A percentile compares a stretch with the other conserved stretches of the same genome.
phyloP scores from a whole-genome alignment of 2,888 invertebrate genomes.

The Ichneumoninae sp. region DNA sequence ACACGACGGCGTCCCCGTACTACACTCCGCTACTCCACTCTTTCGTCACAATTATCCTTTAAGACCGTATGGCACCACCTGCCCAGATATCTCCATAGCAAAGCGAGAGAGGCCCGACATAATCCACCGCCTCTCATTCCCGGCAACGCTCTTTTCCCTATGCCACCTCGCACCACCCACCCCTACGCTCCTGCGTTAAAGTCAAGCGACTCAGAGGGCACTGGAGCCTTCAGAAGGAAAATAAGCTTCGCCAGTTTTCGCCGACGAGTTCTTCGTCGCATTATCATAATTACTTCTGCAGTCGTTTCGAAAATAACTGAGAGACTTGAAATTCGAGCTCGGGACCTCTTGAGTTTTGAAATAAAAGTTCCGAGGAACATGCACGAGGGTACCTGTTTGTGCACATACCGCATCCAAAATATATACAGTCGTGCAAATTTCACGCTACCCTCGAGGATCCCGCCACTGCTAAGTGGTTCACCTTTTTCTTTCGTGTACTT shows the following conservation, averaged over 20 bases:
- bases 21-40: constrained; percentile 6
- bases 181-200: constrained; percentile 28
- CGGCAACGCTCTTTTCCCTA: background rate
- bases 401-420: constrained; percentile 10
- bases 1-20: constrained; percentile 39
- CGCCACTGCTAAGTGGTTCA: constrained; percentile 19
- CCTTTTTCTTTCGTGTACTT: background rate
- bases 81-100: constrained; percentile 39
- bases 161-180: background rate
- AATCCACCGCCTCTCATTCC: background rate
- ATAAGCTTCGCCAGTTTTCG: constrained; percentile 44
- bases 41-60: constrained; percentile 56
- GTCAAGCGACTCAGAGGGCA: constrained; percentile 49
- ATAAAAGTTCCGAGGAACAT: constrained; percentile 40
- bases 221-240: constrained; percentile 41
- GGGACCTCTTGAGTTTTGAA: constrained; percentile 31
- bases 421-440: constrained; percentile 26
- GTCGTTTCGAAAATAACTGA: constrained; percentile 52
- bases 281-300: constrained; percentile 58
- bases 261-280: constrained; percentile 54
- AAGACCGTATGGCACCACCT: constrained; percentile 20
- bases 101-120: constrained; percentile 33
- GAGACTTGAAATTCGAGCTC: constrained; percentile 32
- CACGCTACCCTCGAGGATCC: background rate
- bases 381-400: background rate